Percentiles rank a stretch among this genome's conserved stretches.
Conservation (phyloP, 2,113 vertebrate genomes). For the Campylorhamphus procurvoides region DNA sequence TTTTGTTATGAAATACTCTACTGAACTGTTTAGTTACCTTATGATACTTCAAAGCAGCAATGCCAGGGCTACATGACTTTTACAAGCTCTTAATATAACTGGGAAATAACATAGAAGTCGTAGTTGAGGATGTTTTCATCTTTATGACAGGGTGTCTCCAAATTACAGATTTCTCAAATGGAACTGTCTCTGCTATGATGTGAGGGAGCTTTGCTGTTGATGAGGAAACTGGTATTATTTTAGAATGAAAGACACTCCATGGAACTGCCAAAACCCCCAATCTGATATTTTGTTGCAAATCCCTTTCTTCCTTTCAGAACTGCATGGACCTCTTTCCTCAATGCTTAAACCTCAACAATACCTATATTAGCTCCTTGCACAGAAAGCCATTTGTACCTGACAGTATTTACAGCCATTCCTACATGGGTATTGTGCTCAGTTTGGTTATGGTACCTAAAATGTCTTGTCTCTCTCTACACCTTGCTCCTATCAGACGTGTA, state of each 20-base stretch:
- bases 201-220: background rate
- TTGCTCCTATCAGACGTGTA: background rate
- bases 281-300: background rate
- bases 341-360: background rate
- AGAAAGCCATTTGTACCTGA: background rate
- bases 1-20: background rate
- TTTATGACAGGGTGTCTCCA: background rate
- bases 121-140: background rate
- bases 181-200: background rate
- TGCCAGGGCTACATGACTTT: background rate
- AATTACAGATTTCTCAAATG: background rate
- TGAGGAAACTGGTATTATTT: background rate
- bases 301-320: background rate
- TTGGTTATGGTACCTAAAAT: background rate
- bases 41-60: background rate
- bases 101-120: background rate
- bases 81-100: background rate
- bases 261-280: background rate
- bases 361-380: background rate
- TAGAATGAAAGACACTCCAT: background rate
- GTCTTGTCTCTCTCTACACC: background rate
- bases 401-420: background rate
- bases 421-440: background rate
- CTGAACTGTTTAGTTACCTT: background rate
- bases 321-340: fast-evolving